phyloP scores from a whole-genome alignment of 1,140 invertebrate species.

The Heliothis subflexa region DNA sequence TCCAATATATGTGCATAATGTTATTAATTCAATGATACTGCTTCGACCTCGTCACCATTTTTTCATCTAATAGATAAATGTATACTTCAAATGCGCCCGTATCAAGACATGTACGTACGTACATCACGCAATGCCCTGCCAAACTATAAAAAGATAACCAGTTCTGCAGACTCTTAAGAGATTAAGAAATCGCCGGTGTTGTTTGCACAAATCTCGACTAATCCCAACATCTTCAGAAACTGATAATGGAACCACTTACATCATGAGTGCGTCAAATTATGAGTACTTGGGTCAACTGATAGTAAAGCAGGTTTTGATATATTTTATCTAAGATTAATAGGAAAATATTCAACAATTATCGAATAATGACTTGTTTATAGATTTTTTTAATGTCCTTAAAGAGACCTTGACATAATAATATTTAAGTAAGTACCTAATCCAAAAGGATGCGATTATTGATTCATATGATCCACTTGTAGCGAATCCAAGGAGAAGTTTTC shows the following conservation, averaged over 20 bases:
- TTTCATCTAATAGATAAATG: slow-evolving; percentile 38
- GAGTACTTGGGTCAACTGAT: slow-evolving; percentile 13
- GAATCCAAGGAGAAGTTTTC: background rate
- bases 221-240: slow-evolving; percentile 58
- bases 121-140: background rate
- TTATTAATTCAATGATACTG: slow-evolving; percentile 37
- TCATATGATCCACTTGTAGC: background rate
- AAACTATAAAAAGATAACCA: slow-evolving; percentile 26
- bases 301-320: slow-evolving; percentile 16
- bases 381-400: background rate
- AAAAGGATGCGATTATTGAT: background rate
- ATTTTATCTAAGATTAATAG: slow-evolving; percentile 10
- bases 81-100: slow-evolving; percentile 3
- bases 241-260: slow-evolving; percentile 57
- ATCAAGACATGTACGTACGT: background rate
- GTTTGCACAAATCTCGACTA: slow-evolving; percentile 64
- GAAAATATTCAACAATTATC: slow-evolving; percentile 8
- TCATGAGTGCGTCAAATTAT: slow-evolving; percentile 35
- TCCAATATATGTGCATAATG: background rate
- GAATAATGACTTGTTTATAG: background rate
- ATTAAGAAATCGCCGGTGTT: slow-evolving; percentile 36
- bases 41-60: slow-evolving; percentile 35
- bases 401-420: background rate
- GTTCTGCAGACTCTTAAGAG: slow-evolving; percentile 8
- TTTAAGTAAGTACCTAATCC: background rate